Percentiles rank a stretch among this genome's conserved stretches.
These are phyloP conservation scores for Callocephalon fimbriatum DNA, from an alignment of 2,113 vertebrate genomes.

Conservation along the genomic window DNA sequence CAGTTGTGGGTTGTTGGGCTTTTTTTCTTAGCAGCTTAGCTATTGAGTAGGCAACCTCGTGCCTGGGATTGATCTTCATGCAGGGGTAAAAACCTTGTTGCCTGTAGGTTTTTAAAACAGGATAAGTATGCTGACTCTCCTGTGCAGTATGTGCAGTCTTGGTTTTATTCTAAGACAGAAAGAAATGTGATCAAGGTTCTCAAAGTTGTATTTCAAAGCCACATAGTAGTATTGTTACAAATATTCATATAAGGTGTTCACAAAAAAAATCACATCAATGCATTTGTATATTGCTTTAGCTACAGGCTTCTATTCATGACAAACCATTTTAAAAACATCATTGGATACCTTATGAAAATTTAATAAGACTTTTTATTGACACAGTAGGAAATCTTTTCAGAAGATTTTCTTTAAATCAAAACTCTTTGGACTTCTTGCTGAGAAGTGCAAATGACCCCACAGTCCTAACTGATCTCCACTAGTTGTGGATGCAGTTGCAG, in stretches of 20 bases:
- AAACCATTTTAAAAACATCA: slow-evolving; percentile 43
- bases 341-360: slow-evolving; percentile 56
- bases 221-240: not conserved
- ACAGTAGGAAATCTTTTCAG: slow-evolving; percentile 50
- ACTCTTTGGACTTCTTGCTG: slow-evolving; percentile 12
- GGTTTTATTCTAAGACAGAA: not conserved
- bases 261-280: slow-evolving; percentile 14
- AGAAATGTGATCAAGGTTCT: not conserved
- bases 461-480: not conserved
- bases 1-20: fast-evolving
- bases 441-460: not conserved
- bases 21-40: not conserved
- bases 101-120: not conserved
- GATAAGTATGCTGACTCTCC: not conserved
- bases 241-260: not conserved
- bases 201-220: slow-evolving; percentile 2
- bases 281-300: slow-evolving; percentile 59
- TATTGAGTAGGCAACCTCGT: not conserved
- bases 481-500: not conserved
- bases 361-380: slow-evolving; percentile 50
- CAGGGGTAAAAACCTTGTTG: not conserved
- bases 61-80: not conserved
- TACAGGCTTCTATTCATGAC: slow-evolving; percentile 45
- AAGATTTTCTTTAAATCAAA: slow-evolving; percentile 61
- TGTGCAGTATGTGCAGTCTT: not conserved